These are phyloP conservation scores for Orthonychiurus folsomi DNA, from an alignment of 2,888 invertebrate genomes.

Conservation along the genomic window DNA sequence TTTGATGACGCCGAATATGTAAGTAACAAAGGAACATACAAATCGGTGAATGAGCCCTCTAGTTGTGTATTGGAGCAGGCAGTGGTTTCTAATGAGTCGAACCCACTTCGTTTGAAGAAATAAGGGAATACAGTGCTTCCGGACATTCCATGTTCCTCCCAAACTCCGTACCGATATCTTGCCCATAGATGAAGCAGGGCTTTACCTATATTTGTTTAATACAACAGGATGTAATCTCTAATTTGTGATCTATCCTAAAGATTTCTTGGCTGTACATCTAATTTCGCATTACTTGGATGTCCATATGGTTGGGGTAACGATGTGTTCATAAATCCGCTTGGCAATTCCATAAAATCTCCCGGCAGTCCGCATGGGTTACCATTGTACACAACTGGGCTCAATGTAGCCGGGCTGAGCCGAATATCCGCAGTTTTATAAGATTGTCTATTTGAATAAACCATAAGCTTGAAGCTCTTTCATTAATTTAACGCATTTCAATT, in stretches of 20 bases:
- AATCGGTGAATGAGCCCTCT: background rate
- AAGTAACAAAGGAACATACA: background rate
- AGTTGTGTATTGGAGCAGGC: background rate
- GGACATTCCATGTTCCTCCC: slow-evolving; percentile 6
- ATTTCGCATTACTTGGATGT: slow-evolving; percentile 1
- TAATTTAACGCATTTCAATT: no score
- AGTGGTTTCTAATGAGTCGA: background rate
- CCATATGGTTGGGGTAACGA: background rate
- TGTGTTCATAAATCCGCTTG: background rate
- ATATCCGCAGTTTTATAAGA: background rate
- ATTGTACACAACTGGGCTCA: background rate
- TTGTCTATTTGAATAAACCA: no score
- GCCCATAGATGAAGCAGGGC: slow-evolving; percentile 29
- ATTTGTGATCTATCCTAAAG: no score
- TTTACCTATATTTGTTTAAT: slow-evolving; percentile 27
- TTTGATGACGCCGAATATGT: background rate
- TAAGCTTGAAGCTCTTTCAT: no score
- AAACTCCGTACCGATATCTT: slow-evolving; percentile 28
- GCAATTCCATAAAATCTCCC: background rate
- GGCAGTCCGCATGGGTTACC: background rate
- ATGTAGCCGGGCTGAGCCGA: background rate
- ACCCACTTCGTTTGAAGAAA: background rate
- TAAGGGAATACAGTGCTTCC: background rate
- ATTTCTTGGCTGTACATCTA: no score
- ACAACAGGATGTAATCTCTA: no score